phyloP scores from a whole-genome alignment of 2,113 vertebrate species.

The Festucalex cinctus region DNA sequence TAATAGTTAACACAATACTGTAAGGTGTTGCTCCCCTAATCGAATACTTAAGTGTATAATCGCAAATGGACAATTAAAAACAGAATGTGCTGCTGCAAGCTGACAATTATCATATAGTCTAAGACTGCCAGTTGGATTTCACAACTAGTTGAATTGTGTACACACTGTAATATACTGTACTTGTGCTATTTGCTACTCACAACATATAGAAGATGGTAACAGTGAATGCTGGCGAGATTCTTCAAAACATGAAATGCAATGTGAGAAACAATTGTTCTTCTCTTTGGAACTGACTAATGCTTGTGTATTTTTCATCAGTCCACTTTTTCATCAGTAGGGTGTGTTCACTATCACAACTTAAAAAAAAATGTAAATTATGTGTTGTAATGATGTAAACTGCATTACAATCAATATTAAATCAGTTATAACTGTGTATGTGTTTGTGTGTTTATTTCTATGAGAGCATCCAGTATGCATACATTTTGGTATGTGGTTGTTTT shows the following conservation, averaged over 20 bases:
- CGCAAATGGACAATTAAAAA: not conserved
- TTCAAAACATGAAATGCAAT: too few relatives aligned
- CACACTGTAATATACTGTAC: conserved; percentile 22
- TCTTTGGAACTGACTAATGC: too few relatives aligned
- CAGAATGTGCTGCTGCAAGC: not conserved
- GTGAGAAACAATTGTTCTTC: too few relatives aligned
- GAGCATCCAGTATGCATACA: too few relatives aligned
- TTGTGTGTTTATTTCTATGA: not conserved
- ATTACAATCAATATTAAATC: conserved; percentile 52
- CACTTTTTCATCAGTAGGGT: conserved; percentile 2
- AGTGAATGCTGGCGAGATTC: too few relatives aligned
- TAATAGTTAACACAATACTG: not conserved
- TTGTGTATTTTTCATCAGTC: conserved; percentile 1
- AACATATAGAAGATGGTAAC: not conserved
- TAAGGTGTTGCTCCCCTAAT: not conserved
- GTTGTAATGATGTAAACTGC: conserved; percentile 38
- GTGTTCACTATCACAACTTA: not conserved
- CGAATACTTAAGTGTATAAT: not conserved
- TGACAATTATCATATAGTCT: not conserved
- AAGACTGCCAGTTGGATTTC: not conserved
- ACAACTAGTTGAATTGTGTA: conserved; percentile 11
- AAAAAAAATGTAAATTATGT: not conserved
- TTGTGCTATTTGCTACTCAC: not conserved
- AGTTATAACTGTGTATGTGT: not conserved
- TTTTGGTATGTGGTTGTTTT: too few relatives aligned